These are phyloP conservation scores for Dimorphilus gyrociliatus DNA, from an alignment of 2,888 invertebrate species.

Conservation along the genomic window DNA sequence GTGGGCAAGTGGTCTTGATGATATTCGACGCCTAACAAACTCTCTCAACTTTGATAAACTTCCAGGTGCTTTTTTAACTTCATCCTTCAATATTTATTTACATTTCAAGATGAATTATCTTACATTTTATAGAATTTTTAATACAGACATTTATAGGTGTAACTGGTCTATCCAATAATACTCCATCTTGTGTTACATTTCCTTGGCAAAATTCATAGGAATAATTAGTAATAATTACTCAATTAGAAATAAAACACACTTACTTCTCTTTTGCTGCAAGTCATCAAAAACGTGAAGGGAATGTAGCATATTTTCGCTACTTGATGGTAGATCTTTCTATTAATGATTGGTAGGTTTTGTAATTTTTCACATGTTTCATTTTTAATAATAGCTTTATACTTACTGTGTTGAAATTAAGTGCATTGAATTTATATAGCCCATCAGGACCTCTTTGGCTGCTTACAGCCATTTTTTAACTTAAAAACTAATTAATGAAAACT, in stretches of 20 bases:
- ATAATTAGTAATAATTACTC: no score
- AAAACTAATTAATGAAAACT: no score
- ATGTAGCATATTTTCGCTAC: no score
- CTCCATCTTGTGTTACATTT: slow-evolving; percentile 12
- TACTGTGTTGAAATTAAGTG: slow-evolving; percentile 6
- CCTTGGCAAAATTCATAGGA: no score
- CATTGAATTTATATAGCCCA: slow-evolving; percentile 5
- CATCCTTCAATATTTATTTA: slow-evolving; percentile 16
- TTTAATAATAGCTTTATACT: no score
- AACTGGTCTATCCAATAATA: slow-evolving; percentile 24
- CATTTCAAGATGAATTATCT: neutral
- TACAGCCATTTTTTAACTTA: no score
- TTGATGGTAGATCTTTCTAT: no score
- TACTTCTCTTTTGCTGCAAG: no score
- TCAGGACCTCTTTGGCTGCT: slow-evolving; percentile 2
- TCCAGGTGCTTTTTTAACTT: slow-evolving; percentile 22
- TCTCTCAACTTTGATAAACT: slow-evolving; percentile 20
- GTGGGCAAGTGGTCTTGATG: slow-evolving; percentile 19
- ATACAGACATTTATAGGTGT: slow-evolving; percentile 29
- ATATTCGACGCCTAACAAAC: slow-evolving; percentile 22
- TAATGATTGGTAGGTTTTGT: no score
- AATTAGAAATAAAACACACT: no score
- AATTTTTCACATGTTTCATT: no score
- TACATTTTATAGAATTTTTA: neutral
- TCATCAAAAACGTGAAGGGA: no score